Evolutionary conservation across 1,140 invertebrate genomes (phyloP), one percentile per base, ranked within the genome.

Genomic region (Magallana angulata): DNA sequence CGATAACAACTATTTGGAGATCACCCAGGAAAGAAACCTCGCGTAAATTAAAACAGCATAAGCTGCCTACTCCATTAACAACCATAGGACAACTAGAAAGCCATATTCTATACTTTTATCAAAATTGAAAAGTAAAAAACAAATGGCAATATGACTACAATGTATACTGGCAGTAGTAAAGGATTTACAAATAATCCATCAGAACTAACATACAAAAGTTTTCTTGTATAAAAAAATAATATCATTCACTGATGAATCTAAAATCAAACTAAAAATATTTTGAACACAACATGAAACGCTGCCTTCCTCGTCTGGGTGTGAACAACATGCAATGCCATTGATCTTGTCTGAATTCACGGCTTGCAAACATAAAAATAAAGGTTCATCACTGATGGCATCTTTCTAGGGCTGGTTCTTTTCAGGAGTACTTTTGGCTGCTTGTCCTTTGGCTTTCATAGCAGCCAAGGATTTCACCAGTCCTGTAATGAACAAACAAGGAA

Each of bases 41-140:
- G 9, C 24, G 68, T 11, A 76, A 30, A 76, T 30, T 76, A 76
- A 76, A 76, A 76, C 64, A 64, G 60, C 60, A 64, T n/a, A 16
- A 76, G 24, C 68, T 30, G 24, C 24, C 24, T 30, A 30, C 36
- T 48, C 36, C 24, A 76, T 12, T 48, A 48, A 48, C 36, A 48
- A 48, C 36, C 36, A 48, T 48, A 0, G 2, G 36, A 48, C 60
- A 11, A 6, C 12, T 12, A 62, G n/a, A 6, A 62, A 62, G 60
- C n/a, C 5, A 62, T 62, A 12, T 12, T 30, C 7, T 30, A 76
- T 36, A 76, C 68, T 24, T 76, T 30, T 71, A 62, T 62, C 60
- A 62, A 62, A 62, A 16, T 6, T 62, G 30, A 71, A 24, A 71
- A 24, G 36, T 48, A 71, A n/a, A 71, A 71, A 3, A 8, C 36